These are phyloP conservation scores for Willisornis vidua DNA, from an alignment of 2,113 vertebrate genomes.

Conservation along the genomic window DNA sequence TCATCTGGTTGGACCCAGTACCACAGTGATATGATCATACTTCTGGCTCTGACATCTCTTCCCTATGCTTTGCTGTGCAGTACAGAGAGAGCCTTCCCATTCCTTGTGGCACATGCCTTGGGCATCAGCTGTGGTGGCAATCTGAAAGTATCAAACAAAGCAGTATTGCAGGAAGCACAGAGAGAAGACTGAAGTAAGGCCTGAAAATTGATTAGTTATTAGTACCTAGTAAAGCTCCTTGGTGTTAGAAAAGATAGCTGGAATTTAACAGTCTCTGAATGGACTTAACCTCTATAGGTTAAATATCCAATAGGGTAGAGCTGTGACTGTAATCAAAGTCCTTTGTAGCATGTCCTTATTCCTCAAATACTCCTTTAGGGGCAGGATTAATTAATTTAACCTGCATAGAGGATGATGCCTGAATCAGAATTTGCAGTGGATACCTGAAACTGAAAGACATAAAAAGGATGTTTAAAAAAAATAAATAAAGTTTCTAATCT, in stretches of 20 bases:
- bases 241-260: background rate
- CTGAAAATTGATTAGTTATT: background rate
- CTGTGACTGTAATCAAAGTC: background rate
- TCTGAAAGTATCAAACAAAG: background rate
- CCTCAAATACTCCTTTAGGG: background rate
- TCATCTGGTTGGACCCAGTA: background rate
- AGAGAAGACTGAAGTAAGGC: background rate
- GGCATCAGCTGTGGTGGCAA: background rate
- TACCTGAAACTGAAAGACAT: background rate
- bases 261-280: background rate
- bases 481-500: background rate
- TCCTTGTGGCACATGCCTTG: background rate
- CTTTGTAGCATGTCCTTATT: background rate
- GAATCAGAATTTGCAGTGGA: background rate
- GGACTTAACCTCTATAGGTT: background rate
- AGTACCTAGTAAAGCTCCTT: background rate
- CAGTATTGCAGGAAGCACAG: background rate
- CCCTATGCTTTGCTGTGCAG: background rate
- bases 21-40: background rate
- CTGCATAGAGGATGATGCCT: background rate
- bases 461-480: background rate
- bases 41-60: background rate
- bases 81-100: rapidly evolving
- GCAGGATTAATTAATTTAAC: background rate
- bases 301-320: background rate